Percentiles rank a stretch among this genome's conserved stretches.
Evolutionary conservation across 2,888 invertebrate genomes (phyloP).

Genomic region (Drepana falcataria): DNA sequence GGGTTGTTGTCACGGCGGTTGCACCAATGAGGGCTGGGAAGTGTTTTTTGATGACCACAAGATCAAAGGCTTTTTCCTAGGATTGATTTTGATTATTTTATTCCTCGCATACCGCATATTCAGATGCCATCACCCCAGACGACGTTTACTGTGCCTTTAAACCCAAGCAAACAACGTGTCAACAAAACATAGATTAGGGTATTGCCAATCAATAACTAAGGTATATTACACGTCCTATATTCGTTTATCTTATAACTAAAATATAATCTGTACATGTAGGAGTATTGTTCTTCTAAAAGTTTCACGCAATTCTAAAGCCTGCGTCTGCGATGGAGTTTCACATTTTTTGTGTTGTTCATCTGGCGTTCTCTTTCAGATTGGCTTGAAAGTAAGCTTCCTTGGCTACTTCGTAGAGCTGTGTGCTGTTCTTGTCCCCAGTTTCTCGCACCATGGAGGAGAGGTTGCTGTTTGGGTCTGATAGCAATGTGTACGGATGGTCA

Average conservation of each 20-base stretch:
- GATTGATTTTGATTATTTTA: conserved; percentile 25
- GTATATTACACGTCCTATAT: too few species aligned
- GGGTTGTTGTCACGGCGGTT: conserved; percentile 35
- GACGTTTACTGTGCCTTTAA: conserved; percentile 17
- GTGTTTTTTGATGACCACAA: conserved; percentile 30
- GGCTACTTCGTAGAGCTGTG: conserved; percentile 66
- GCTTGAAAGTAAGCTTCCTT: conserved; percentile 60
- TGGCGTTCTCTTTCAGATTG: conserved; percentile 49
- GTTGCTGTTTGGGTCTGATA: conserved; percentile 72
- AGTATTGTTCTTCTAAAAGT: neutral
- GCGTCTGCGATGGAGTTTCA: neutral
- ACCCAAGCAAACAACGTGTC: neutral
- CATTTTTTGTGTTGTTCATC: conserved; percentile 22
- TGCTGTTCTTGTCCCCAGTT: conserved; percentile 77
- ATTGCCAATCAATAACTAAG: too few species aligned
- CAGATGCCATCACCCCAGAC: conserved; percentile 33
- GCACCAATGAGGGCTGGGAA: conserved; percentile 26
- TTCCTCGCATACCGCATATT: conserved; percentile 36
- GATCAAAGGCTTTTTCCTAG: conserved; percentile 25
- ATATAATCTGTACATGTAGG: neutral
- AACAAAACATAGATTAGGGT: too few species aligned
- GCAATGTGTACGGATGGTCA: conserved; percentile 80
- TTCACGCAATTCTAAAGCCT: neutral
- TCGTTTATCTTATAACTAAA: conserved; percentile 5
- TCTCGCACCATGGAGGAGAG: conserved; percentile 79